A percentile compares a stretch with the other conserved stretches of the same genome.
phyloP scores from a whole-genome alignment of 2,888 invertebrate species.

The Xestia rhomboidea region DNA sequence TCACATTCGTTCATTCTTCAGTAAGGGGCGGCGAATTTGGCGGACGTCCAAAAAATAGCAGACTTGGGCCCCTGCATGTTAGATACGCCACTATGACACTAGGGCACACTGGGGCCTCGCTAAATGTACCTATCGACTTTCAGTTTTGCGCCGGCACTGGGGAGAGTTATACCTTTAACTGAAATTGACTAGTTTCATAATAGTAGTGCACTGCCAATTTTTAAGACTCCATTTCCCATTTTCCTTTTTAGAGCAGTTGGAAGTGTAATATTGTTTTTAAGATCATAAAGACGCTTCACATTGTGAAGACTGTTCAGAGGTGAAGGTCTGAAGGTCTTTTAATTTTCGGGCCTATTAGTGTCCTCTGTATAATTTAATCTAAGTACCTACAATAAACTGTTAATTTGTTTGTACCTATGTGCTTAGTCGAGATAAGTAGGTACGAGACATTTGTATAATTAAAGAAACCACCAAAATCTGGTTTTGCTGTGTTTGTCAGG shows the following conservation, averaged over 20 bases:
- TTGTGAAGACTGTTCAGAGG: conserved; percentile 23
- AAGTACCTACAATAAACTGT: conserved; percentile 19
- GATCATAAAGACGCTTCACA: background rate
- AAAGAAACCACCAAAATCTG: conserved; percentile 20
- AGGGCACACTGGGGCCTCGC: background rate
- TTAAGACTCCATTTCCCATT: no score
- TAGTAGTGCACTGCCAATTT: background rate
- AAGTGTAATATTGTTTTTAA: background rate
- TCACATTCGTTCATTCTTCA: no score
- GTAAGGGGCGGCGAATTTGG: background rate
- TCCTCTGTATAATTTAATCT: conserved; percentile 15
- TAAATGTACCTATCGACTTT: background rate
- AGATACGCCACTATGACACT: no score
- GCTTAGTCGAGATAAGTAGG: conserved; percentile 32
- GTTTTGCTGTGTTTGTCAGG: conserved; percentile 7
- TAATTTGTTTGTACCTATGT: conserved; percentile 23
- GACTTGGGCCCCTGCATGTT: background rate
- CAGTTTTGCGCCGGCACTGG: background rate
- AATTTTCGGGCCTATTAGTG: background rate
- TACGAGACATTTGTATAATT: background rate
- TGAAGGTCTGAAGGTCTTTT: conserved; percentile 18
- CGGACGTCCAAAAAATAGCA: background rate
- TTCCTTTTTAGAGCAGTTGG: background rate
- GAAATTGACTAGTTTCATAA: background rate
- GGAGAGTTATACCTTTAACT: background rate